phyloP scores from a whole-genome alignment of 2,113 vertebrate species.

The Trematomus loennbergii region DNA sequence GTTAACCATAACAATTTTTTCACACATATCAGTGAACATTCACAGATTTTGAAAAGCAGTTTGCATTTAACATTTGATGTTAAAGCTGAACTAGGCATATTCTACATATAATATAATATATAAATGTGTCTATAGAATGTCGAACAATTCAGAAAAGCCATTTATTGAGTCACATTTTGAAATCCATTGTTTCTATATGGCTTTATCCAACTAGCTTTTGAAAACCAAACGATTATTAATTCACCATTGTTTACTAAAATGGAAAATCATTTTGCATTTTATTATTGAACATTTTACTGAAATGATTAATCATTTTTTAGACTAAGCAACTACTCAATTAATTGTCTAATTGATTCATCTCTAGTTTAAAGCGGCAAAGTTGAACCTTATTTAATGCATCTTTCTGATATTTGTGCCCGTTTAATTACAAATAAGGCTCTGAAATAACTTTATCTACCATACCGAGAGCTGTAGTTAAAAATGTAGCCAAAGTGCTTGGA shows the following conservation, averaged over 20 bases:
- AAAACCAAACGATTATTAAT: neutral
- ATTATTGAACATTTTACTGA: neutral
- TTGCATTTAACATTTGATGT: neutral
- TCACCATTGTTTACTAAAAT: neutral
- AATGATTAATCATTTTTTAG: neutral
- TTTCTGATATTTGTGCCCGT: neutral
- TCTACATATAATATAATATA: neutral
- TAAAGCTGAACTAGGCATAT: neutral
- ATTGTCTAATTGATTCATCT: neutral
- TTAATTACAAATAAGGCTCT: neutral
- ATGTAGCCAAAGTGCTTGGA: neutral
- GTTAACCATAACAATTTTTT: slow-evolving; percentile 33
- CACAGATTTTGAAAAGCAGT: slow-evolving; percentile 12
- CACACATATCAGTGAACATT: slow-evolving; percentile 10
- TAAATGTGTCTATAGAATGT: neutral
- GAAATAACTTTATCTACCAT: neutral
- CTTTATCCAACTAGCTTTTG: neutral
- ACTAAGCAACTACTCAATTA: neutral
- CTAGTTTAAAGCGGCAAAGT: neutral
- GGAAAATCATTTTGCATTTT: neutral
- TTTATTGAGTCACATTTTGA: neutral
- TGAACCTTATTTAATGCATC: neutral
- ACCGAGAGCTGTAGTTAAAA: neutral
- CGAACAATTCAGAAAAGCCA: neutral
- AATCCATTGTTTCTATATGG: too few species aligned